A percentile compares a stretch with the other conserved stretches of the same genome.
Conservation (phyloP, 2,113 vertebrate species). For the Onychostruthus taczanowskii region DNA sequence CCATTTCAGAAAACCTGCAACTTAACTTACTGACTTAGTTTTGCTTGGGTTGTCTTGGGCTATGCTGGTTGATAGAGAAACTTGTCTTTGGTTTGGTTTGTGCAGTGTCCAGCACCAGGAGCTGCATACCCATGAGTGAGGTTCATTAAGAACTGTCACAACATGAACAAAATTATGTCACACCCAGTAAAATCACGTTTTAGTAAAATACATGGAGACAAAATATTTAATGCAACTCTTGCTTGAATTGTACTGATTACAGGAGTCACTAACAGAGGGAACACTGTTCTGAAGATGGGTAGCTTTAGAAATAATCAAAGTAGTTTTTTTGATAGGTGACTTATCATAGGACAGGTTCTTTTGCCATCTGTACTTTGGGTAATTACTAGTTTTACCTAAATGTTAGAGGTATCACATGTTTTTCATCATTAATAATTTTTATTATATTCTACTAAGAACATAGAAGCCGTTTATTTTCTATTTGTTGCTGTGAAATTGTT, state of each 20-base stretch:
- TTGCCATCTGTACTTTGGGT: background rate
- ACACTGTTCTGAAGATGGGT: background rate
- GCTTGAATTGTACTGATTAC: background rate
- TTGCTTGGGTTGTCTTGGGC: background rate
- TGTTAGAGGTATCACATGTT: background rate
- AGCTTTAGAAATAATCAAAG: background rate
- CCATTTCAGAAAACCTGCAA: background rate
- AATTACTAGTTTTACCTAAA: background rate
- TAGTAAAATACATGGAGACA: background rate
- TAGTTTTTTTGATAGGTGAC: background rate
- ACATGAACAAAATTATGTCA: background rate
- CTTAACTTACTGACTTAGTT: background rate
- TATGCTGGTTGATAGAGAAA: background rate
- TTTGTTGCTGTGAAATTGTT: background rate
- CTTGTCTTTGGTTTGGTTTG: background rate
- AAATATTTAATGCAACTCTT: background rate
- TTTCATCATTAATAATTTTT: background rate
- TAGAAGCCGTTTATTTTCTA: background rate
- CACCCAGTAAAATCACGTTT: background rate
- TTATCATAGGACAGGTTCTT: background rate
- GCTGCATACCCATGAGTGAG: rapidly evolving
- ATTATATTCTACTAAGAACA: background rate
- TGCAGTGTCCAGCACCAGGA: background rate
- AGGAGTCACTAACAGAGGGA: background rate
- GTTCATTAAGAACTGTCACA: background rate